These are phyloP conservation scores for Trichogramma evanescens DNA, from an alignment of 2,888 invertebrate genomes.

Conservation along the genomic window DNA sequence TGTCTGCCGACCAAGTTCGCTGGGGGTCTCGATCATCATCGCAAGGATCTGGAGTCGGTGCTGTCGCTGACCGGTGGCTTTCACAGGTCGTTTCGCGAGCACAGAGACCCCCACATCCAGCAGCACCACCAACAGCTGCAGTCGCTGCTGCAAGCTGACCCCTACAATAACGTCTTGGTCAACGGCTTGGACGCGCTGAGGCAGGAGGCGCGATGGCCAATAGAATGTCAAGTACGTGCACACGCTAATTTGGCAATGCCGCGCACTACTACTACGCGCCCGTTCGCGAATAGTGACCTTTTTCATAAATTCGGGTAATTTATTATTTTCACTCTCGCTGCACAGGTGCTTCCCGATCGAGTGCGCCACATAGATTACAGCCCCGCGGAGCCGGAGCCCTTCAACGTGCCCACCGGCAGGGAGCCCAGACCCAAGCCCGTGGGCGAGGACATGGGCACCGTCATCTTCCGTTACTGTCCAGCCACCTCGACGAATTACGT, in stretches of 20 bases:
- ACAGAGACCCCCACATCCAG: neutral
- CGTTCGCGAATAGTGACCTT: neutral
- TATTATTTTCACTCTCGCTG: slow-evolving; percentile 1
- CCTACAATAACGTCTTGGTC: neutral
- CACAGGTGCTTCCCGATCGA: slow-evolving; percentile 73
- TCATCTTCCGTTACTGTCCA: slow-evolving; percentile 78
- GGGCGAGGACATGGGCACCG: slow-evolving; percentile 76
- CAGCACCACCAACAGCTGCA: slow-evolving; percentile 16
- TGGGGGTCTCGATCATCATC: too few species aligned
- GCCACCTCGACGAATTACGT: slow-evolving; percentile 85
- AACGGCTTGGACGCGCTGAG: slow-evolving; percentile 44
- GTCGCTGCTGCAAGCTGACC: slow-evolving; percentile 28
- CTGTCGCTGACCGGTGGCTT: slow-evolving; percentile 30
- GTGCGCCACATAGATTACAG: slow-evolving; percentile 70
- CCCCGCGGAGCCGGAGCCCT: slow-evolving; percentile 70
- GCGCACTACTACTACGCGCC: neutral
- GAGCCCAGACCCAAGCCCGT: slow-evolving; percentile 79
- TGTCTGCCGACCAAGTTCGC: slow-evolving; percentile 30
- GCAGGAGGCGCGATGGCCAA: slow-evolving; percentile 80
- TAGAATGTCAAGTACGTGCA: slow-evolving; percentile 73
- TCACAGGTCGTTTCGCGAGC: slow-evolving; percentile 20
- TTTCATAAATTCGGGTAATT: neutral
- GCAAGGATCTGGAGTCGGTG: slow-evolving; percentile 30
- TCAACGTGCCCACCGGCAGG: slow-evolving; percentile 69
- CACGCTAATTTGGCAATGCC: neutral